Conservation (phyloP, 2,797 vertebrate genomes). For the Platalea minor region DNA sequence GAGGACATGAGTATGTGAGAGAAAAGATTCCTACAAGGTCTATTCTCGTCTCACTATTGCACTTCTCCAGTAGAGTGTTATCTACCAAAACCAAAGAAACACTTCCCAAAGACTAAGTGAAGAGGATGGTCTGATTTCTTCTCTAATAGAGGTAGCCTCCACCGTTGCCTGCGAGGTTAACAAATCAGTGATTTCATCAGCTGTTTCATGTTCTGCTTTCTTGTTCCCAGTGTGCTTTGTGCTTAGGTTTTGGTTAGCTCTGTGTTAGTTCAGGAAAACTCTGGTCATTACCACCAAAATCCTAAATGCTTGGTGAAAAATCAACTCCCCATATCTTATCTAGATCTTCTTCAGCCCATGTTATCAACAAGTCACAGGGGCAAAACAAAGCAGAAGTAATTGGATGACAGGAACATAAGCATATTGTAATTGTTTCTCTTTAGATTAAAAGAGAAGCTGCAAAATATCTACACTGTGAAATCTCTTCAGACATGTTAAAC, state of each 20-base stretch:
- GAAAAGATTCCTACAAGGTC: not conserved
- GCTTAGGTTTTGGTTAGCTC: not conserved
- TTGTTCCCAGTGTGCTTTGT: not conserved
- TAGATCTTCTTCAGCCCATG: not conserved
- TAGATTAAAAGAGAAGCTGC: slow-evolving; percentile 30
- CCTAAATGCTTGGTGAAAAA: not conserved
- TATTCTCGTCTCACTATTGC: not conserved
- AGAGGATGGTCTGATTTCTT: not conserved
- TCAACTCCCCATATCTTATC: not conserved
- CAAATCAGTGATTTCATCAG: not conserved
- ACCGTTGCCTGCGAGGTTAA: not conserved
- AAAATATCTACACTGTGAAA: slow-evolving; percentile 65
- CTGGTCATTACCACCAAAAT: not conserved
- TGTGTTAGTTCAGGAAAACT: not conserved
- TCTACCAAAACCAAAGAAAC: not conserved
- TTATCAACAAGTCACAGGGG: not conserved
- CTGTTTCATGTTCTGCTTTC: not conserved
- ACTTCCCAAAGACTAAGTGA: not conserved
- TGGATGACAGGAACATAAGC: not conserved
- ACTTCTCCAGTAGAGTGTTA: too few relatives aligned
- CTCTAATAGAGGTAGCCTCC: not conserved
- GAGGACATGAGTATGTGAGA: not conserved
- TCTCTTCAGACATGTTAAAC: slow-evolving; percentile 37
- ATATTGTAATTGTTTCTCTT: slow-evolving; percentile 34
- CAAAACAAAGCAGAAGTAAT: slow-evolving; percentile 34